Conservation (phyloP, 1,140 invertebrate species). For the Dinothrombium tinctorium region DNA sequence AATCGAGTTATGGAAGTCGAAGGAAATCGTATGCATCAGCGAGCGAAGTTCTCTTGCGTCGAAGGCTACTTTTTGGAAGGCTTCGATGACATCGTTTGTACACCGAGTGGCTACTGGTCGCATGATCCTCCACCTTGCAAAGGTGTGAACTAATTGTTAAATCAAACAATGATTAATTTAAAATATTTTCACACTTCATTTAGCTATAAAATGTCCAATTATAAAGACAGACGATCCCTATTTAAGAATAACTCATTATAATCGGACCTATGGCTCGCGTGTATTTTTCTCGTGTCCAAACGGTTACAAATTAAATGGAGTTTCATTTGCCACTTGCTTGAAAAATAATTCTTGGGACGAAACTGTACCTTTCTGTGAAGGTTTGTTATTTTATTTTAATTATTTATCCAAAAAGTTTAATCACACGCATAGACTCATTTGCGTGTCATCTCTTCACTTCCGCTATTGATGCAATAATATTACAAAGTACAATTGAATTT, state of each 20-base stretch:
- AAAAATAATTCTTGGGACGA: slow-evolving; percentile 43
- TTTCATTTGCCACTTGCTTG: slow-evolving; percentile 45
- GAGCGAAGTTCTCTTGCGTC: slow-evolving; percentile 15
- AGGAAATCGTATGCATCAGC: slow-evolving; percentile 14
- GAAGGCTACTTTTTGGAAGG: slow-evolving; percentile 14
- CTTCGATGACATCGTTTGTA: slow-evolving; percentile 13
- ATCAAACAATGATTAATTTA: background rate
- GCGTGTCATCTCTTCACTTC: too few relatives aligned
- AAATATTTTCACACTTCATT: too few relatives aligned
- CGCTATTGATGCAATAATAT: too few relatives aligned
- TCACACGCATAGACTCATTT: too few relatives aligned
- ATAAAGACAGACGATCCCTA: slow-evolving; percentile 25
- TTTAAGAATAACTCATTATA: slow-evolving; percentile 32
- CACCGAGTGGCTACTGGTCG: slow-evolving; percentile 15
- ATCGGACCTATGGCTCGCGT: slow-evolving; percentile 36
- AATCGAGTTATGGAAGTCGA: slow-evolving; percentile 15
- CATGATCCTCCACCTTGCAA: slow-evolving; percentile 14
- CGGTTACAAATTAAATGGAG: slow-evolving; percentile 45
- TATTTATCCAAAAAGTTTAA: too few relatives aligned
- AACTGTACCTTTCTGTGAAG: slow-evolving; percentile 11
- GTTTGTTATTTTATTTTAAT: slow-evolving; percentile 8
- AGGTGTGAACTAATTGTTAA: too few relatives aligned
- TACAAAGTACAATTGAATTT: too few relatives aligned
- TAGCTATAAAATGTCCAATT: slow-evolving; percentile 35
- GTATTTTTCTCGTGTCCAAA: slow-evolving; percentile 54